Evolutionary conservation across 2,797 vertebrate species (phyloP), one percentile per base, ranked within the genome.

Genomic region (Bryconaethiops microstoma): DNA sequence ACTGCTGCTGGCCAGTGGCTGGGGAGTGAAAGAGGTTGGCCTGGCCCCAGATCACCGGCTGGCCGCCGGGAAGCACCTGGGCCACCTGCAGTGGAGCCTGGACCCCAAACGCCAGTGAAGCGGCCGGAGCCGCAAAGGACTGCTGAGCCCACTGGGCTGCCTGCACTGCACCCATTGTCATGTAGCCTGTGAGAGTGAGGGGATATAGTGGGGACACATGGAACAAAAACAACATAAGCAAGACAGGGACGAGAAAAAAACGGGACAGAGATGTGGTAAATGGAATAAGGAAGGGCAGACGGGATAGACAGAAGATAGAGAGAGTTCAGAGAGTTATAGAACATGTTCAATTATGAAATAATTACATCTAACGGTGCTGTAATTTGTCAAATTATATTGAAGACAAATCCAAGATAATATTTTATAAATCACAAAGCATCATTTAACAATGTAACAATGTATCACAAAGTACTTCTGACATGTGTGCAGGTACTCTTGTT

Each of bases 121-220:
- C 88, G 86, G 94, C 95, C 86, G 96, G 97, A 86, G 94, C 94
- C 0, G 90, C 39, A 10, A 96, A 96, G 1, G 96, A 93, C 92
- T 97, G 98, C 93, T 99, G 98, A 81, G 97, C 96, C 98, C 98
- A 99, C 92, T 98, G 97, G 0, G 97, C 96, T 1, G 97, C 96
- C 92, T 97, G 96, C 88, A 98, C 96, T 29, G 97, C 95, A 86
- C 97, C 97, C 97, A 99, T 99, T 80, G 97, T 98, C 94, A 99
- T 98, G 83, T 99, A 99, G 93, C 98, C 98, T 99, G 89, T 1
- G 74, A 55, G 16, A 55, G 62, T 45, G 57, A 48, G 7, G 21
- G n/a, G 25, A 54, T 13, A 14, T 13, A 1, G 5, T 5, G 2
- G 4, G 62, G 29, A 19, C 5, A 64, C 2, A 63, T 13, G 29